phyloP scores from a whole-genome alignment of 2,797 vertebrate species.

The Thamnophis elegans region DNA sequence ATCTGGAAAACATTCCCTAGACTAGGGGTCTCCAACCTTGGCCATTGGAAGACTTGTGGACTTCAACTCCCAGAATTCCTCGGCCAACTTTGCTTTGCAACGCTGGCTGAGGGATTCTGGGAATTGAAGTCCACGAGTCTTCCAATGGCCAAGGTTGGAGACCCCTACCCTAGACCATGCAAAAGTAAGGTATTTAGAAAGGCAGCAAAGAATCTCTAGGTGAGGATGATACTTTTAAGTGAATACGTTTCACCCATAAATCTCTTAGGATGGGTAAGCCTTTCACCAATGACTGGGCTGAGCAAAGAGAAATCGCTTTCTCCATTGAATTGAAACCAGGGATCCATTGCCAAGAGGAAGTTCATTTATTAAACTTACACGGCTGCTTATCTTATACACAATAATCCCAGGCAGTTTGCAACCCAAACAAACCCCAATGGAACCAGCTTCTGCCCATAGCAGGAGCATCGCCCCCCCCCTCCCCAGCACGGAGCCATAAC shows the following conservation, averaged over 20 bases:
- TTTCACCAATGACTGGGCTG: neutral
- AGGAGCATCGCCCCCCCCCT: rapidly evolving
- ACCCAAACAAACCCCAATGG: neutral
- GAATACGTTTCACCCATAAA: neutral
- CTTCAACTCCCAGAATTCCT: no score
- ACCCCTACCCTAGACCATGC: neutral
- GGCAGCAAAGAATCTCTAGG: neutral
- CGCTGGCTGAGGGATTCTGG: no score
- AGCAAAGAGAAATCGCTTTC: neutral
- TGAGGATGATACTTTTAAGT: neutral
- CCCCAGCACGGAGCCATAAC: neutral
- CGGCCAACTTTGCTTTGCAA: no score
- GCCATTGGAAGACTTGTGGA: no score
- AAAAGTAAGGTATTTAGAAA: neutral
- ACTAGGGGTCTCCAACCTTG: no score
- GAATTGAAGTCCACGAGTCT: no score
- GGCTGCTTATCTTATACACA: neutral
- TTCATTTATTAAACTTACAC: neutral
- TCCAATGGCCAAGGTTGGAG: no score
- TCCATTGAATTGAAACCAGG: neutral
- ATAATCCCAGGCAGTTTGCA: neutral
- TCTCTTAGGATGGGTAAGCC: neutral
- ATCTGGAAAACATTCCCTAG: neutral
- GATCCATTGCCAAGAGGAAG: neutral
- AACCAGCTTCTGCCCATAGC: neutral